A percentile compares a stretch with the other conserved stretches of the same genome.
Conservation (phyloP, 2,797 vertebrate genomes). For the Gymnodraco acuticeps region DNA sequence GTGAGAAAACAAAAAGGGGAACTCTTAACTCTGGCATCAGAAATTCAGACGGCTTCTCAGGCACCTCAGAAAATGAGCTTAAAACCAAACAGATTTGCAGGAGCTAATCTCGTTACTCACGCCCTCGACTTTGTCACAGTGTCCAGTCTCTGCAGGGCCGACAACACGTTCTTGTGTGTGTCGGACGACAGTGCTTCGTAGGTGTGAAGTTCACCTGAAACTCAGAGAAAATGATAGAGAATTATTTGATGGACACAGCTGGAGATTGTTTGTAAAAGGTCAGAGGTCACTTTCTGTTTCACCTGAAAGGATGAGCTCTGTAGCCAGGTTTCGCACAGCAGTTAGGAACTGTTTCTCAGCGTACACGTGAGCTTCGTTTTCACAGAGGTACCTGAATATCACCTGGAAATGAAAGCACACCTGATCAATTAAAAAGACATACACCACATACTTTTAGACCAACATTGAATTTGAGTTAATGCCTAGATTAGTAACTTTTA, state of each 20-base stretch:
- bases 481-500: not conserved
- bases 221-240: not conserved
- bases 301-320: constrained; percentile 90
- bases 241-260: not conserved
- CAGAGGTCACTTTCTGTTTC: constrained; percentile 14
- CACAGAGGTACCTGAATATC: constrained; percentile 87
- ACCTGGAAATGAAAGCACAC: constrained; percentile 79
- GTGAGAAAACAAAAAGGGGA: constrained; percentile 8
- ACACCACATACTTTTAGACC: not conserved
- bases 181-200: constrained; percentile 93
- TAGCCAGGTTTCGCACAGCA: constrained; percentile 84
- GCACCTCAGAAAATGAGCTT: constrained; percentile 51
- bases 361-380: constrained; percentile 80
- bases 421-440: not conserved
- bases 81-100: constrained; percentile 53
- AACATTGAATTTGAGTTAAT: not conserved
- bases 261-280: not conserved
- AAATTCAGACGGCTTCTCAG: constrained; percentile 34
- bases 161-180: constrained; percentile 90
- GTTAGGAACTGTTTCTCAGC: constrained; percentile 88
- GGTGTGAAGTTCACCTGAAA: constrained; percentile 85
- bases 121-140: constrained; percentile 83
- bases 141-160: constrained; percentile 85
- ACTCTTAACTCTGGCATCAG: not conserved
- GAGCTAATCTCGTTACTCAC: constrained; percentile 84